Conservation (phyloP, 2,888 invertebrate genomes). For the Bedellia somnulentella region DNA sequence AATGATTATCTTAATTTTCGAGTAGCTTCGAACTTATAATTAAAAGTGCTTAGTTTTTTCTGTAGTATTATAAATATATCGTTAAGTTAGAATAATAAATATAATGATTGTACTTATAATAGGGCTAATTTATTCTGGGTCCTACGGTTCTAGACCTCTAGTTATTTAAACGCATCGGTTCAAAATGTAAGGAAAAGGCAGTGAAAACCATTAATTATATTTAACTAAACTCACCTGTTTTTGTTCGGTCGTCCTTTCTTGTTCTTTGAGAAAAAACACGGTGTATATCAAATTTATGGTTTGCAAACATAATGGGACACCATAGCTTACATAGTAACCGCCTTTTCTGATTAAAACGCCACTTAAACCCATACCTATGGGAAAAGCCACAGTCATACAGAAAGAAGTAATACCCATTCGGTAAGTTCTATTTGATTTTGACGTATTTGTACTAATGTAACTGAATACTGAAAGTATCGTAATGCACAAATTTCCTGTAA, state of each 20-base stretch:
- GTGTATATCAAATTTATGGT: conserved; percentile 69
- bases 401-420: conserved; percentile 84
- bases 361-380: conserved; percentile 83
- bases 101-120: too few species aligned
- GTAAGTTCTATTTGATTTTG: conserved; percentile 73
- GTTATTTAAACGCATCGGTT: too few species aligned
- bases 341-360: conserved; percentile 70
- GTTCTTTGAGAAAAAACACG: conserved; percentile 66
- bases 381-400: conserved; percentile 81
- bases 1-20: too few species aligned
- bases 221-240: conserved; percentile 31
- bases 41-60: too few species aligned
- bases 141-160: too few species aligned
- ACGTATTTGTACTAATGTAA: conserved; percentile 80
- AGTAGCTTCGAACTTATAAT: too few species aligned
- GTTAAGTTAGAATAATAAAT: too few species aligned
- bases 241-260: conserved; percentile 29
- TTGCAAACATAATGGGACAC: conserved; percentile 67
- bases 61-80: too few species aligned
- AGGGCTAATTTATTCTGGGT: too few species aligned
- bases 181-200: too few species aligned
- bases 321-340: conserved; percentile 79
- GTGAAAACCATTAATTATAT: too few species aligned
- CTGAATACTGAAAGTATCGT: conserved; percentile 80
- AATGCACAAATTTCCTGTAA: conserved; percentile 81